Percentiles rank a stretch among this genome's conserved stretches.
phyloP scores from a whole-genome alignment of 1,140 invertebrate species.

The Macrostomum lignano region DNA sequence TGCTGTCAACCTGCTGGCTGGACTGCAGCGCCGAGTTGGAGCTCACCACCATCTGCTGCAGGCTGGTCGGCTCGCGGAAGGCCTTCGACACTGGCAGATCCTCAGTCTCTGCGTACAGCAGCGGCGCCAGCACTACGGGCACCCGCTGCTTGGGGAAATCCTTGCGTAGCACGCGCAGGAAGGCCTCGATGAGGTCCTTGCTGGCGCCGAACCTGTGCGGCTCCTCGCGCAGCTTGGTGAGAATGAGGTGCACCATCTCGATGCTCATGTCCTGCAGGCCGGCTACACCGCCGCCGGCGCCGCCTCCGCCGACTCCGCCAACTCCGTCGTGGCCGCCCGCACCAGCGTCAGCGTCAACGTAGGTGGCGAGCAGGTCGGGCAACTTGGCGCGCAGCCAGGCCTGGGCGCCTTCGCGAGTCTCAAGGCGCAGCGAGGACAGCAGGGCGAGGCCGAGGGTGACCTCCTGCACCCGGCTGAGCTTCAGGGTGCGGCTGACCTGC shows the following conservation, averaged over 20 bases:
- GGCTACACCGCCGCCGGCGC: conserved; percentile 32
- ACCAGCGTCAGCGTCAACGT: conserved; percentile 46
- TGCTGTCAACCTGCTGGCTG: too few species aligned
- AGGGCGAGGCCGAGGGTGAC: conserved; percentile 55
- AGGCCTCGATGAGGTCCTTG: conserved; percentile 43
- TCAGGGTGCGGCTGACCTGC: conserved; percentile 49
- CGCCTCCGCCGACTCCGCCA: conserved; percentile 13
- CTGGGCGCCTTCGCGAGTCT: conserved; percentile 39
- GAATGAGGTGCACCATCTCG: conserved; percentile 53
- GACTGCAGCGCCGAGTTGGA: too few species aligned
- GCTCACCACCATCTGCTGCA: too few species aligned
- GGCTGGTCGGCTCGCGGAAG: too few species aligned
- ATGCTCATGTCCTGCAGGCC: conserved; percentile 56
- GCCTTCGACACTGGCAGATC: too few species aligned
- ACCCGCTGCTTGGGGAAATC: conserved; percentile 59
- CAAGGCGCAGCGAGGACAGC: conserved; percentile 43
- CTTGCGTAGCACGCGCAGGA: conserved; percentile 47
- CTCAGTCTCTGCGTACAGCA: conserved; percentile 45
- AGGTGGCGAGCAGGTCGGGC: conserved; percentile 50
- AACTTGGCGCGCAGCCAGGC: conserved; percentile 50
- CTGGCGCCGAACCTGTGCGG: conserved; percentile 30
- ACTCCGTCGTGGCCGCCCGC: too few species aligned
- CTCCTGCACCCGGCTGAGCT: conserved; percentile 54
- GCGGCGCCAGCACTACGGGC: conserved; percentile 53
- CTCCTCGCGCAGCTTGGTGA: conserved; percentile 34